A percentile compares a stretch with the other conserved stretches of the same genome.
Evolutionary conservation across 2,888 invertebrate species (phyloP).

Genomic region (Pandemis cinnamomeana): DNA sequence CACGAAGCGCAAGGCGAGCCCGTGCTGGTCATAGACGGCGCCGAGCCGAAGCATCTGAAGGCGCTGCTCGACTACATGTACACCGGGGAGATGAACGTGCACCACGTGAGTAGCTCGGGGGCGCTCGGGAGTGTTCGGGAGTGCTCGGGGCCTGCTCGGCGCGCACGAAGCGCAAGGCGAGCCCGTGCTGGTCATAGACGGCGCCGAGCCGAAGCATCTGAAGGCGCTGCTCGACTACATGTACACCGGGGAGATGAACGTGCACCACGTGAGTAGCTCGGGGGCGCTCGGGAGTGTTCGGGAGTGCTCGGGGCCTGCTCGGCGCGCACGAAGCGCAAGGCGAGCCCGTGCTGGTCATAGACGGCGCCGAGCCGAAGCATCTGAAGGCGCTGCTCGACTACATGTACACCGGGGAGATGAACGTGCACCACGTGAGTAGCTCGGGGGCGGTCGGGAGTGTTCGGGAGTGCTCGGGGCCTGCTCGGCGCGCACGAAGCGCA

Average conservation of each 20-base stretch:
- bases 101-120: constrained; percentile 91
- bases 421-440: constrained; percentile 92
- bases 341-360: too few relatives aligned
- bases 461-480: constrained; percentile 68
- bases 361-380: too few relatives aligned
- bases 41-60: too few relatives aligned
- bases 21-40: too few relatives aligned
- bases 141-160: constrained; percentile 85
- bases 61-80: too few relatives aligned
- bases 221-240: constrained; percentile 96
- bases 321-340: too few relatives aligned
- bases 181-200: constrained; percentile 92
- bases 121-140: constrained; percentile 51
- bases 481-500: constrained; percentile 92
- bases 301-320: neutral
- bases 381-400: too few relatives aligned
- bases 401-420: constrained; percentile 98
- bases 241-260: constrained; percentile 98
- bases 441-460: constrained; percentile 87
- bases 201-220: constrained; percentile 83
- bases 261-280: constrained; percentile 91
- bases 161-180: constrained; percentile 90
- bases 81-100: constrained; percentile 96
- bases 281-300: neutral
- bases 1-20: too few relatives aligned